These are phyloP conservation scores for Melanostoma mellinum DNA, from an alignment of 2,888 invertebrate species.

Conservation along the genomic window DNA sequence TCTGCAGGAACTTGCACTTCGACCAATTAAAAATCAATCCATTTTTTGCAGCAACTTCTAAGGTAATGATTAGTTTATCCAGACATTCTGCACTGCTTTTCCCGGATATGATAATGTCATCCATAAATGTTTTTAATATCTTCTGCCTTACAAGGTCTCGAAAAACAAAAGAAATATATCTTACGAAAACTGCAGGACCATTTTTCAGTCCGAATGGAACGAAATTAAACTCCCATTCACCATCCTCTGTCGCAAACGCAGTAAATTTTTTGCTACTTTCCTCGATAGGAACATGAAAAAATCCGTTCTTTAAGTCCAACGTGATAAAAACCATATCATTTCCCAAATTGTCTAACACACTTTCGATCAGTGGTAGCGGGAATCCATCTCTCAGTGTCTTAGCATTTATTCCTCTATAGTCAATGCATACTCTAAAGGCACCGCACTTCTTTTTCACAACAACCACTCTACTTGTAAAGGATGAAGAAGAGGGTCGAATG, in stretches of 20 bases:
- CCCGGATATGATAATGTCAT: slow-evolving; percentile 54
- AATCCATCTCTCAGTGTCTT: slow-evolving; percentile 76
- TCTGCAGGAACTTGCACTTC: too few relatives aligned
- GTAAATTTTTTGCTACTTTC: slow-evolving; percentile 31
- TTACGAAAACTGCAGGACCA: slow-evolving; percentile 77
- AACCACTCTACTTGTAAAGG: slow-evolving; percentile 74
- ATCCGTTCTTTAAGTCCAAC: slow-evolving; percentile 41
- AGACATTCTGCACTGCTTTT: too few relatives aligned
- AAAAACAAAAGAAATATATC: slow-evolving; percentile 68
- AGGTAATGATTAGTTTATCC: too few relatives aligned
- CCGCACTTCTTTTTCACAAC: slow-evolving; percentile 72
- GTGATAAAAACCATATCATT: slow-evolving; percentile 26
- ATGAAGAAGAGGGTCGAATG: slow-evolving; percentile 75
- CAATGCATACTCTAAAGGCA: slow-evolving; percentile 75
- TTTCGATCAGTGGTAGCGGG: slow-evolving; percentile 79
- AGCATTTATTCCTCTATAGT: slow-evolving; percentile 78
- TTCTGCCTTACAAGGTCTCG: slow-evolving; percentile 35
- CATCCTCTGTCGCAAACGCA: slow-evolving; percentile 79
- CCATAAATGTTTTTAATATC: slow-evolving; percentile 53
- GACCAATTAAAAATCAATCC: too few relatives aligned
- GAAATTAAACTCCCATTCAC: slow-evolving; percentile 79
- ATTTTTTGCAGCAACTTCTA: too few relatives aligned
- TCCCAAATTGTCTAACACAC: slow-evolving; percentile 76
- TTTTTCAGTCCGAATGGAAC: slow-evolving; percentile 80
- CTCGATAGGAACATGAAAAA: slow-evolving; percentile 50